phyloP scores from a whole-genome alignment of 2,797 vertebrate species.

The Sebastes wilsoni region DNA sequence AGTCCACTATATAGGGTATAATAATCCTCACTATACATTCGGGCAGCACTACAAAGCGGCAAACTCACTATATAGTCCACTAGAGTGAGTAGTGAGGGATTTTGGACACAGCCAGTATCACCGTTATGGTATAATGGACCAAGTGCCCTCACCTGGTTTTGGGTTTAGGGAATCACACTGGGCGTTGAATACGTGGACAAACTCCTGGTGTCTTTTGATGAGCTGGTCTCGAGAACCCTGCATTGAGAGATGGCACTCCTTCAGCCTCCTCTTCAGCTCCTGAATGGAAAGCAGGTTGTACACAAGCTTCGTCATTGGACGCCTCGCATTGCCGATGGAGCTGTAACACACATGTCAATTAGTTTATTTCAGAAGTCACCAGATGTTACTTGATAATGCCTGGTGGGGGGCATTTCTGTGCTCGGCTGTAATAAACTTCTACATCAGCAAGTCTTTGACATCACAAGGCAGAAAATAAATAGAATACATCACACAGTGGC shows the following conservation, averaged over 20 bases:
- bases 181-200: slow-evolving; percentile 91
- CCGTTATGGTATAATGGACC: neutral
- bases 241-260: slow-evolving; percentile 85
- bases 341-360: slow-evolving; percentile 66
- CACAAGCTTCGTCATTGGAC: slow-evolving; percentile 88
- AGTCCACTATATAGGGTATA: too few relatives aligned
- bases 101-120: neutral
- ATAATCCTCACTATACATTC: too few relatives aligned
- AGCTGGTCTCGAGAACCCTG: slow-evolving; percentile 89
- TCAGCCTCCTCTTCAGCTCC: slow-evolving; percentile 89
- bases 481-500: neutral
- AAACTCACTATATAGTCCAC: too few relatives aligned
- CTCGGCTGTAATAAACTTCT: neutral
- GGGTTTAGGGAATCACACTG: slow-evolving; percentile 92
- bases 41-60: too few relatives aligned
- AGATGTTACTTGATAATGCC: neutral
- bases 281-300: slow-evolving; percentile 91
- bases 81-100: too few relatives aligned
- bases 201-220: slow-evolving; percentile 89
- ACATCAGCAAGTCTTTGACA: neutral
- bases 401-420: neutral
- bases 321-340: slow-evolving; percentile 74
- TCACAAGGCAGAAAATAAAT: neutral
- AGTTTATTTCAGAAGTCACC: neutral
- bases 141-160: slow-evolving; percentile 83